Evolutionary conservation across 2,888 invertebrate species (phyloP), one percentile per base, ranked within the genome.

Genomic region (Oasisia sp.): DNA sequence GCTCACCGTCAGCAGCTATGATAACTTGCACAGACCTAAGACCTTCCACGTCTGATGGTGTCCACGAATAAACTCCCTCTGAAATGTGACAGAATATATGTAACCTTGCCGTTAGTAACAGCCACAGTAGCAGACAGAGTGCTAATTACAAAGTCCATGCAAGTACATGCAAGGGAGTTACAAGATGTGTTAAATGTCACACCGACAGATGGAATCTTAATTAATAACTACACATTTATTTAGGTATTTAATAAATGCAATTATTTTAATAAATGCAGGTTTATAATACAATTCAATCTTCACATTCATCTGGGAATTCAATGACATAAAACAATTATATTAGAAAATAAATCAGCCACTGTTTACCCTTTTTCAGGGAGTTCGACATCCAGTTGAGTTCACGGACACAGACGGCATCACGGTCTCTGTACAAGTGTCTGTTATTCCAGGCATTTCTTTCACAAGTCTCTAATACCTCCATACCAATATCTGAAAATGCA

Each of bases 1-100:
- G 90, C 92, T 58, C 93, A 94, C 95, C 95, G 94, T 95, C 95
- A 91, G 95, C 95, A 89, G 94, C 94, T 74, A 95, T 92, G 12
- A 94, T 92, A 32, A 95, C 91, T 1, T 93, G 92, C 32, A 93
- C 93, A 4, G 56, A 74, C 12, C 93, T 58, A 9, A 95, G 92
- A 0, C 58, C 91, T 19, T 91, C 45, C 0, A 93, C 50, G 45
- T 95, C 94, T 12, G 92, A 92, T 32, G 92, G 89, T 45, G 74
- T 74, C 74, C 74, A 74, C 27, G 74, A 74, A 74, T 74, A 74
- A 0, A 27, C 74, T 27, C 74, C 74, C 74, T 74, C 74, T 74
- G 74, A 74, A 74, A 74, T 27, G 19, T 27, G 19, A 74, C 19
- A 74, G 74, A 74, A 19, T 74, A 3, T 74, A 74, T 27, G 74